Percentiles rank a stretch among this genome's conserved stretches.
These are phyloP conservation scores for Pantherophis alleghaniensis DNA, from an alignment of 2,797 vertebrate species.

Conservation along the genomic window DNA sequence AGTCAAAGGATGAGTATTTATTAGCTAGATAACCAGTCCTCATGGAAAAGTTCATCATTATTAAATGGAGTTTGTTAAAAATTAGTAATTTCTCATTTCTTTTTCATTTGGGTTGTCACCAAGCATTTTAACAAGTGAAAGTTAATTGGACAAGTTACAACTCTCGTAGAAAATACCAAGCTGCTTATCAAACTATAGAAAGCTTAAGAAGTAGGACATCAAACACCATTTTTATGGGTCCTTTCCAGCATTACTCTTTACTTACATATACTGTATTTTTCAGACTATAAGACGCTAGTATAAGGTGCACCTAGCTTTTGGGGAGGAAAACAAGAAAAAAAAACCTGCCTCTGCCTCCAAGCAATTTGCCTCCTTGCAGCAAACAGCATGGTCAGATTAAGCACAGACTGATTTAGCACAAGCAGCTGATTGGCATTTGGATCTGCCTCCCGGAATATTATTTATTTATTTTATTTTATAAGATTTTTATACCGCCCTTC, in stretches of 20 bases:
- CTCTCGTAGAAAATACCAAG: neutral
- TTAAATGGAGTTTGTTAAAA: neutral
- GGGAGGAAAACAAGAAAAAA: no score
- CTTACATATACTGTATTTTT: neutral
- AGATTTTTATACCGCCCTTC: no score
- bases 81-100: neutral
- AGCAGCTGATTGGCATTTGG: no score
- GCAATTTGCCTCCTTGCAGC: no score
- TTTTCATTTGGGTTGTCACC: neutral
- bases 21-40: neutral
- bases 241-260: neutral
- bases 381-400: no score
- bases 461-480: no score
- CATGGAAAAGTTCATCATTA: neutral
- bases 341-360: no score
- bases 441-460: no score
- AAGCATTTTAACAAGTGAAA: neutral
- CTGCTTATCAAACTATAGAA: neutral
- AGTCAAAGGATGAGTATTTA: neutral
- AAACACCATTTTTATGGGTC: neutral
- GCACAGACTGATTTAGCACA: no score
- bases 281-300: no score
- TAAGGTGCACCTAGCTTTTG: no score
- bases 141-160: neutral
- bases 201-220: neutral